Evolutionary conservation across 2,113 vertebrate species (phyloP), one percentile per base, ranked within the genome.

Genomic region (Crotophaga sulcirostris): DNA sequence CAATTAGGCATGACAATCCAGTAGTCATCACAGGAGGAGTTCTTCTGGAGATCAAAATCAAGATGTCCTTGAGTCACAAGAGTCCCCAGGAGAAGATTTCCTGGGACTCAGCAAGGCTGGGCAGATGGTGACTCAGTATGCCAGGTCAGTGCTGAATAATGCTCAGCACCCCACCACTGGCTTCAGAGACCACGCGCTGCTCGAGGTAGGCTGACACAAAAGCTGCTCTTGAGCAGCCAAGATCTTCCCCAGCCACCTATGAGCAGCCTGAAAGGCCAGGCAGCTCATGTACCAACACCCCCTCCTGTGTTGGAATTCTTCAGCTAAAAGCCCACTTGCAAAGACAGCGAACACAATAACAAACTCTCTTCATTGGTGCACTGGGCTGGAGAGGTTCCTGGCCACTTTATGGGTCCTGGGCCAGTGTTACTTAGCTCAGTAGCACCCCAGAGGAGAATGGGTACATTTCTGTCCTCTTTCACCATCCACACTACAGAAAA

Each of bases 191-290:
- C 69, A 58, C 28, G 1, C 3, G 11, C 18, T 4, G 44, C 51
- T 51, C 0, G 0, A 45, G 40, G 42, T 0, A 10, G 18, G 38
- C 52, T 26, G 18, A 34, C 26, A 28, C 12, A 19, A 56, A 73
- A 54, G 58, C 52, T 68, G 44, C 49, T 54, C 55, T 33, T 49
- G 7, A 23, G 12, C 70, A 52, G 19, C 16, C 26, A 20, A 51
- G 47, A 29, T 29, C 47, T 47, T 55, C 29, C 54, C 75, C 64
- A 54, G 75, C 66, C 5, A 28, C 16, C 11, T 6, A 2, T n/a
- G n/a, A 42, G 7, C 45, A 45, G 49, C 29, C 24, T 31, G 68
- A 75, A 87, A 44, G 38, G 79, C 51, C 74, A 92, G 82, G 52
- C 78, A 66, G 59, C 60, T 85, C 82, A 88, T 64, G 36, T 54